Evolutionary conservation across 1,140 invertebrate species (phyloP), one percentile per base, ranked within the genome.

Genomic region (Lordiphosa collinella): DNA sequence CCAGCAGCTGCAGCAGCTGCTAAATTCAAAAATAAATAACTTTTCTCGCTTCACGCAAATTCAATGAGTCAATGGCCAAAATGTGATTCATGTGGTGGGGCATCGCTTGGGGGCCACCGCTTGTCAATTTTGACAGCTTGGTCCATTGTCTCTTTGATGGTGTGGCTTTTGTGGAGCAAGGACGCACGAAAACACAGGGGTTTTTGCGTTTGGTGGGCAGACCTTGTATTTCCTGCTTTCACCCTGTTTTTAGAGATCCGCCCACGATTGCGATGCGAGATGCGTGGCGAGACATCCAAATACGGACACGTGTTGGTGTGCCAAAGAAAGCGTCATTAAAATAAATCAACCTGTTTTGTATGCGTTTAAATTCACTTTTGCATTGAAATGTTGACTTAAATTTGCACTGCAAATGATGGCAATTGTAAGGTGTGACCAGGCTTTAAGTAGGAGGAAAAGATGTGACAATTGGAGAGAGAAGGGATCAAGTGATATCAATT

Each of bases 141-240:
- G 53, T 47, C 76, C 67, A 75, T 79, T 80, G 76, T 79, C 34
- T 29, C 5, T 6, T 25, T 35, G 6, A 51, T 32, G 29, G 29
- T 35, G 18, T 16, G 44, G 32, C 12, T 44, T 82, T 80, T 84
- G 52, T 78, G 78, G 76, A 76, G 72, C 76, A 80, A 80, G 76
- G 76, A 80, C 76, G 72, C 68, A 68, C n/a, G n/a, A 82, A 49
- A 82, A 46, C 18, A 36, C 18, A n/a, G n/a, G 43, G 11, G 22
- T 31, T 44, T 44, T 13, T 44, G 22, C 22, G n/a, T 12, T 12
- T 58, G 60, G 64, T 70, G 56, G 48, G 8, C 66, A 80, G 72
- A 76, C 76, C 76, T 80, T 80, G 78, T 72, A 36, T 76, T 80
- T 80, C 76, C 76, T 80, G 76, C 76, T 80, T 80, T 80, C 76